Evolutionary conservation across 1,140 invertebrate species (phyloP).

Genomic region (Odontomachus brunneus): DNA sequence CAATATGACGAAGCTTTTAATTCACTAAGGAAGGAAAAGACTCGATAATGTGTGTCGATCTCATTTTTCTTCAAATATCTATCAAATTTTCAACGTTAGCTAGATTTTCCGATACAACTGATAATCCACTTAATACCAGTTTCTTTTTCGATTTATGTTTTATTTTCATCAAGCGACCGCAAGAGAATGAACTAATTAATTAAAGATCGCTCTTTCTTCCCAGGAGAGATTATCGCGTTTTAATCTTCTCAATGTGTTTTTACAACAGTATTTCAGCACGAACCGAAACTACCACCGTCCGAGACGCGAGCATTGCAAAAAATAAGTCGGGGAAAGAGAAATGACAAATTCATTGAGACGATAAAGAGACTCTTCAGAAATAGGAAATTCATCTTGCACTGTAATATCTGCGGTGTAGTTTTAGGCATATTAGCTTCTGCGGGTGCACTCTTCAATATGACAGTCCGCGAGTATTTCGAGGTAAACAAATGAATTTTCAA

Average conservation of each 20-base stretch:
- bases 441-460: constrained; percentile 89
- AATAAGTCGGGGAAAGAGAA: constrained; percentile 58
- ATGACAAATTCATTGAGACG: constrained; percentile 71
- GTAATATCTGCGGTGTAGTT: constrained; percentile 89
- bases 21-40: not conserved
- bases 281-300: constrained; percentile 87
- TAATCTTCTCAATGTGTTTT: constrained; percentile 52
- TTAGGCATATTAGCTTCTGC: constrained; percentile 90
- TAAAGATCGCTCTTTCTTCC: constrained; percentile 2
- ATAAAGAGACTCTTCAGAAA: constrained; percentile 86
- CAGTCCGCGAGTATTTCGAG: constrained; percentile 87
- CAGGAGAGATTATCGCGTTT: constrained; percentile 22
- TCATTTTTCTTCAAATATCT: not conserved
- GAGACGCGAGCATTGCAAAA: constrained; percentile 84
- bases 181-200: constrained; percentile 37
- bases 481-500: constrained; percentile 81
- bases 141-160: constrained; percentile 21
- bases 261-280: constrained; percentile 87
- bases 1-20: constrained; percentile 2
- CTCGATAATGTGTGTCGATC: not conserved
- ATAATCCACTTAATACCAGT: constrained; percentile 27
- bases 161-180: not conserved
- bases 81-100: constrained; percentile 21
- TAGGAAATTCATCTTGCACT: constrained; percentile 86
- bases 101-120: constrained; percentile 13